A percentile compares a stretch with the other conserved stretches of the same genome.
Conservation (phyloP, 2,113 vertebrate species). For the Candoia aspera region DNA sequence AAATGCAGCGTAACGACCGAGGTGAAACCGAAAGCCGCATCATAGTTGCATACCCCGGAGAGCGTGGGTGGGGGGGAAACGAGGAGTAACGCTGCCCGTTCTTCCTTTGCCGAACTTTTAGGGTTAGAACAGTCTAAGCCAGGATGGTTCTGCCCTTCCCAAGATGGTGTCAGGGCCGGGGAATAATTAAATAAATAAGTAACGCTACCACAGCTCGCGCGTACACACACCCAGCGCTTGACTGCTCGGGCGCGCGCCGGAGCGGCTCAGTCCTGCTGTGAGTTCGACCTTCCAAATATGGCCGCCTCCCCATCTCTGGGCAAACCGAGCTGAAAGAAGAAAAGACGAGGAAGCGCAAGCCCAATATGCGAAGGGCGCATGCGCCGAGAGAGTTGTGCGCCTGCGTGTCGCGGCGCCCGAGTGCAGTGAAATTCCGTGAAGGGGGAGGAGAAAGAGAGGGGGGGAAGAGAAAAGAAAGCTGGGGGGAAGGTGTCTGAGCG, state of each 20-base stretch:
- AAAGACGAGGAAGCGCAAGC: not conserved
- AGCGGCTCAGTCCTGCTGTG: not conserved
- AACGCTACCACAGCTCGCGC: too few species aligned
- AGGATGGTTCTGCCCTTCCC: not conserved
- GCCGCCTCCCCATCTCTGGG: not conserved
- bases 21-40: not conserved
- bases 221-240: not conserved
- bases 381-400: not conserved
- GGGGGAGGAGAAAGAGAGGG: slow-evolving; percentile 45
- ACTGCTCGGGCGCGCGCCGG: not conserved
- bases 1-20: not conserved
- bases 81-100: not conserved
- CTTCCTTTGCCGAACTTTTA: not conserved
- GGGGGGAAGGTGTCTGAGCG: not conserved
- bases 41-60: not conserved
- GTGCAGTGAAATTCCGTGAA: slow-evolving; percentile 65
- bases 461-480: slow-evolving; percentile 20
- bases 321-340: too few species aligned
- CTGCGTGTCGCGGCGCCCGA: slow-evolving; percentile 54
- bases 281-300: slow-evolving; percentile 46
- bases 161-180: slow-evolving; percentile 4
- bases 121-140: not conserved
- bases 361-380: not conserved
- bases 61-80: not conserved
- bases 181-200: not conserved